Base-by-base conservation (phyloP, 2,797 vertebrate species). In the Garrulus glandarius region DNA sequence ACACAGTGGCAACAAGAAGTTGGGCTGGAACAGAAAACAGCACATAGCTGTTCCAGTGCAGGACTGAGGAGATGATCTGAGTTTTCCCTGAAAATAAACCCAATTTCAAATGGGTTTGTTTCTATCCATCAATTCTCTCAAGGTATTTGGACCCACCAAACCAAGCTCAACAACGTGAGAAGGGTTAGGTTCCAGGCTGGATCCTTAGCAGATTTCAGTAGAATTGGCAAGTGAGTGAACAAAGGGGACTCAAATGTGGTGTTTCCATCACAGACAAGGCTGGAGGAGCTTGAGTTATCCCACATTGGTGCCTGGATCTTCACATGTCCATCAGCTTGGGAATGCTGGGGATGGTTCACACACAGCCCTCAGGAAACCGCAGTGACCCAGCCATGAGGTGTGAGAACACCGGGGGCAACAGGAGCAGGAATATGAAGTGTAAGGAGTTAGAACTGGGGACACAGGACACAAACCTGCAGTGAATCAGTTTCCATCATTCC, bases 271-370 rank as follows among this genome's bases (percentile, higher is more conserved):
- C 34, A 23, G 41, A 30, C 7, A 11, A 49, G 43, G 61, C 4
- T 44, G 30, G 34, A 68, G 15, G 56, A 87, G 29, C 36, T 87
- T 1, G 4, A 47, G 24, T 46, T 37, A 13, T 36, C 39, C 22
- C 34, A 61, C n/a, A 6, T 1, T 39, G 15, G 32, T 6, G 2
- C 52, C 41, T 87, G 78, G 71, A 19, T 44, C 56, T 44, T 24
- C 47, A 19, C 34, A 17, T 17, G 26, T 34, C 3, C 1, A 21
- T 39, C 50, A 36, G 17, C 26, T 64, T 0, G 0, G 41, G 26
- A 8, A 5, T 47, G 36, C 78, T 67, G 44, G 53, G 39, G 9
- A 30, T 1, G 2, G 27, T 44, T 79, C 47, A 4, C 20, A 36
- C 34, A 15, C 27, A 47, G 68, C 52, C 15, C 49, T 29, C 9